phyloP scores from a whole-genome alignment of 2,797 vertebrate genomes.

The Hylomyscus alleni region DNA sequence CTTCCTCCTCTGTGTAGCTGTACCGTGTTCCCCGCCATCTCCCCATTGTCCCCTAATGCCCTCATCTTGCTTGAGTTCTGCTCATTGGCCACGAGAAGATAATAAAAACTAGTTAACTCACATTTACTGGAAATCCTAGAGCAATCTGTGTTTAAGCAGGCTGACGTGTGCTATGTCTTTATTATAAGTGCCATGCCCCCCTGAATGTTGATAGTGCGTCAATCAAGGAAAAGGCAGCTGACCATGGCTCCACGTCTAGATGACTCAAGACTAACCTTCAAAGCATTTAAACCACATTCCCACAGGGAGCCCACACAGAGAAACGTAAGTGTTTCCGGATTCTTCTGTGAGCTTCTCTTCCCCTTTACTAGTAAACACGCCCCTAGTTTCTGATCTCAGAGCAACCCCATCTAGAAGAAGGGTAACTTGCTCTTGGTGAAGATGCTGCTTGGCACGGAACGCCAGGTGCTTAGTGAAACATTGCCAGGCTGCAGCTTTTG shows the following conservation, averaged over 20 bases:
- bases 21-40: neutral
- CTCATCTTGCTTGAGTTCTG: neutral
- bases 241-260: neutral
- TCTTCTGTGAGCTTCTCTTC: neutral
- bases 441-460: neutral
- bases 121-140: neutral
- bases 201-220: neutral
- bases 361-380: neutral
- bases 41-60: neutral
- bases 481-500: neutral
- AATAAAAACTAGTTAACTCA: neutral
- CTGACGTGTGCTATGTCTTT: neutral
- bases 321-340: neutral
- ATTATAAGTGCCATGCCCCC: neutral
- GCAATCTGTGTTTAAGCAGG: neutral
- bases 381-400: neutral
- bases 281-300: neutral
- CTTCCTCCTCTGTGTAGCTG: neutral
- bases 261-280: neutral
- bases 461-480: neutral
- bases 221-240: neutral
- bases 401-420: neutral
- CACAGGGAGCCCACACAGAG: neutral
- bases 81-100: neutral
- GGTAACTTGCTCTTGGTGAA: neutral